Base-by-base conservation (phyloP, 2,888 invertebrate species). In the Sarcophaga subvicina region DNA sequence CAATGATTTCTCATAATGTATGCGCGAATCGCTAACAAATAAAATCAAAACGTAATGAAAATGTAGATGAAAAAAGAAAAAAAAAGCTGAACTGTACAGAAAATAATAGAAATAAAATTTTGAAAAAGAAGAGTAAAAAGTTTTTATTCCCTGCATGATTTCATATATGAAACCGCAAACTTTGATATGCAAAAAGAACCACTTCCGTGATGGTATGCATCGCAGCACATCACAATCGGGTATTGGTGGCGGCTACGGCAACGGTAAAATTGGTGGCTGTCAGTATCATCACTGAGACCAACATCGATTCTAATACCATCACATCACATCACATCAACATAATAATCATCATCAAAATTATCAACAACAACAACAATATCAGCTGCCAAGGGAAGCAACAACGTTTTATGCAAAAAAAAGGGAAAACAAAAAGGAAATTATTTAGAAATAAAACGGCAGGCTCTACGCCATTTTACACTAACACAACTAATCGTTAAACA, bases 401-500 rank as follows among this genome's bases (percentile, higher is more conserved):
- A 77, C 49, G 22, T 22, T 70, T 80, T 70, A 3, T 10, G 6
- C 20, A 22, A 12, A 72, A 70, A 66, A 71, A 45, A 25, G 10
- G 17, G 54, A 54, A 17, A 54, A 54, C 54, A 54, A 54, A 54
- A 54, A 54, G 54, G 54, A 54, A 54, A 54, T 54, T 54, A 47
- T 85, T 71, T 85, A 67, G 76, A 67, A 71, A 70, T 69, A 84
- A 81, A 84, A 78, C 78, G 66, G 17, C 75, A 84, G 70, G 64
- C 83, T 27, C 78, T 84, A 87, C 78, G 79, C 87, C 87, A 82
- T 87, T 87, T 87, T 84, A 67, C 71, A 85, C 86, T 88, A 88
- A 84, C 87, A 85, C 88, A 89, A 89, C 89, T 89, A 89, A 89
- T 89, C 89, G 89, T 79, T 88, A 80, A 88, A 79, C 20, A 83